Evolutionary conservation across 2,113 vertebrate genomes (phyloP).

Genomic region (Pundamilia nyererei): DNA sequence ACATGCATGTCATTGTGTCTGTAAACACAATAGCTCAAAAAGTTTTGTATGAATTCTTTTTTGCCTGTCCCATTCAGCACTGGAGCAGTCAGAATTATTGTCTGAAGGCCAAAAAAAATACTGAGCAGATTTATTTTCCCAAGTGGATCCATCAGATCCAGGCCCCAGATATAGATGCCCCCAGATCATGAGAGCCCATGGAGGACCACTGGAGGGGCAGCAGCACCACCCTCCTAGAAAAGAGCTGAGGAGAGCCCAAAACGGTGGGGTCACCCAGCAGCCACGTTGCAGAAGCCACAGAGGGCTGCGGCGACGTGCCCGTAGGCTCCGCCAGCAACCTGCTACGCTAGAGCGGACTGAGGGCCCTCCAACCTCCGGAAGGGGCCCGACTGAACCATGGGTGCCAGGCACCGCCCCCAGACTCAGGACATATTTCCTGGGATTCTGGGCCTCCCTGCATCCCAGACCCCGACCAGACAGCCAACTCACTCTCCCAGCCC

Average conservation of each 20-base stretch:
- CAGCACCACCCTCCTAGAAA: not conserved
- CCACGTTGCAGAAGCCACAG: not conserved
- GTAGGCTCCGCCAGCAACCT: not conserved
- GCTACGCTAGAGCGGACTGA: accelerated
- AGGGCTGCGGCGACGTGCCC: not conserved
- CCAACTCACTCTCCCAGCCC: not conserved
- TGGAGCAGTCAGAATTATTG: not conserved
- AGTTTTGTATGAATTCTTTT: not conserved
- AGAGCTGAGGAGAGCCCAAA: not conserved
- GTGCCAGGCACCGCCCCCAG: not conserved
- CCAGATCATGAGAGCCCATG: not conserved
- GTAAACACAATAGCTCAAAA: not conserved
- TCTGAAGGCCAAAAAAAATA: not conserved
- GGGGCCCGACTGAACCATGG: not conserved
- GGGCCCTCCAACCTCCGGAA: not conserved
- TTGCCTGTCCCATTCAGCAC: not conserved
- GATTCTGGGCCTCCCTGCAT: not conserved
- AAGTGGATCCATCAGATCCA: not conserved
- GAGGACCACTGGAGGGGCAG: not conserved
- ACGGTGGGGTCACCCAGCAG: not conserved
- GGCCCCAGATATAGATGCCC: not conserved
- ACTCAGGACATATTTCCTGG: not conserved
- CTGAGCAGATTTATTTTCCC: not conserved
- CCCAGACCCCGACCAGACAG: not conserved
- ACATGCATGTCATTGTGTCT: not conserved